Conservation (phyloP, 1,140 invertebrate genomes). For the Mylabris phalerata region DNA sequence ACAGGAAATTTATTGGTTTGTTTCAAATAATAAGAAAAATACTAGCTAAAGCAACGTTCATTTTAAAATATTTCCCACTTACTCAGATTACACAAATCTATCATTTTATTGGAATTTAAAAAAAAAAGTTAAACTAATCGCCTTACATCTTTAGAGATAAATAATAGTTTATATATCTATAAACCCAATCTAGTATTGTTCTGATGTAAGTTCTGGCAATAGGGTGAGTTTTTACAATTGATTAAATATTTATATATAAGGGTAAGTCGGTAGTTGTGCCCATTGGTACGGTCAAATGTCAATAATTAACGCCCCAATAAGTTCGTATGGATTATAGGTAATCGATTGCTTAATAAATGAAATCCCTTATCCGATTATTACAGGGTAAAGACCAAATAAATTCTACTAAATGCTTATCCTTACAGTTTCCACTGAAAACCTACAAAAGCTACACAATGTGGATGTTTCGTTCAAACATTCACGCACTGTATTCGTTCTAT, state of each 20-base stretch:
- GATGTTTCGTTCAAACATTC: slow-evolving; percentile 13
- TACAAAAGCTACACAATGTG: slow-evolving; percentile 11
- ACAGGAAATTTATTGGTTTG: slow-evolving; percentile 17
- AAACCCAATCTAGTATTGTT: no score
- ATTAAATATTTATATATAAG: slow-evolving; percentile 12
- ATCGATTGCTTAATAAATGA: slow-evolving; percentile 34
- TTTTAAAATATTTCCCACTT: no score
- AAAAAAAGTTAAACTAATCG: no score
- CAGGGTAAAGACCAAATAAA: slow-evolving; percentile 31
- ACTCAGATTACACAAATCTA: no score
- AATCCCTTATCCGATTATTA: slow-evolving; percentile 33
- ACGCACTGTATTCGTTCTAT: slow-evolving; percentile 1
- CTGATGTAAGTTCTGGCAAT: no score
- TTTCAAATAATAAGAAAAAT: background rate
- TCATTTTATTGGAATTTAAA: no score
- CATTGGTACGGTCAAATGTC: slow-evolving; percentile 20
- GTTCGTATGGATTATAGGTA: slow-evolving; percentile 28
- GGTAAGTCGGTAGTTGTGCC: slow-evolving; percentile 10
- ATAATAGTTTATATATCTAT: no score
- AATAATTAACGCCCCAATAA: slow-evolving; percentile 24
- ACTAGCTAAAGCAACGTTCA: no score
- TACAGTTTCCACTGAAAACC: slow-evolving; percentile 20
- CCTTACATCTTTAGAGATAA: no score
- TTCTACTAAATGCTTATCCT: slow-evolving; percentile 19
- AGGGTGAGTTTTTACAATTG: slow-evolving; percentile 2